Evolutionary conservation across 2,113 vertebrate species (phyloP).

Genomic region (Epinephelus fuscoguttatus): DNA sequence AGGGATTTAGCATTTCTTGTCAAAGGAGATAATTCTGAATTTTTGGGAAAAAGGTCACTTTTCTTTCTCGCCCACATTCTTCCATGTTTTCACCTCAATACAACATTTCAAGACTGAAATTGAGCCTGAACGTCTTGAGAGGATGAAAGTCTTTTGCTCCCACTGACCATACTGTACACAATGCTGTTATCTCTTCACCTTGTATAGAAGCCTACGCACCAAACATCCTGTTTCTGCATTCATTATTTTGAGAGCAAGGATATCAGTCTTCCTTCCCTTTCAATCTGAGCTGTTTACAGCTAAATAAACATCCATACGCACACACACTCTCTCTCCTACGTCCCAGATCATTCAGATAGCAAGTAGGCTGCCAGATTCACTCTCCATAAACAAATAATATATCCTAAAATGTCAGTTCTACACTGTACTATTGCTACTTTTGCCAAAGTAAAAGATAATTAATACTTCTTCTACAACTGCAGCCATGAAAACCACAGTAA

Average conservation of each 20-base stretch:
- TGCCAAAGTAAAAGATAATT: neutral
- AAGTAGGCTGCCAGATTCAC: neutral
- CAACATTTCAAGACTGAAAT: neutral
- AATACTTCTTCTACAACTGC: no score
- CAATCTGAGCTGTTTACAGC: conserved; percentile 52
- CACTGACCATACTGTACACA: conserved; percentile 9
- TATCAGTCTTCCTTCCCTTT: conserved; percentile 81
- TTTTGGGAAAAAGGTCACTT: no score
- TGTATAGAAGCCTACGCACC: conserved; percentile 15
- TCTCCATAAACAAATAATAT: neutral
- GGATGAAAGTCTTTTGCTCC: conserved; percentile 2
- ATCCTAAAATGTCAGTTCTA: no score
- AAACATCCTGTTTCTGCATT: conserved; percentile 83
- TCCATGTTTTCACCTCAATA: neutral
- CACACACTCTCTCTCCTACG: neutral
- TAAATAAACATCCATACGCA: conserved; percentile 63
- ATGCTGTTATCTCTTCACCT: conserved; percentile 50
- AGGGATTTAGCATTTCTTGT: neutral
- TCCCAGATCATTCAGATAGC: conserved; percentile 12
- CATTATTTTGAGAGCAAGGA: conserved; percentile 73
- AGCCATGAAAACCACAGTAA: no score
- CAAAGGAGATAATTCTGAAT: neutral
- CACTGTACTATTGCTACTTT: neutral
- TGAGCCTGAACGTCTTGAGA: neutral
- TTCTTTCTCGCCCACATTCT: no score